Evolutionary conservation across 2,888 invertebrate species (phyloP), one percentile per base, ranked within the genome.

Genomic region (Pasiphila rectangulata): DNA sequence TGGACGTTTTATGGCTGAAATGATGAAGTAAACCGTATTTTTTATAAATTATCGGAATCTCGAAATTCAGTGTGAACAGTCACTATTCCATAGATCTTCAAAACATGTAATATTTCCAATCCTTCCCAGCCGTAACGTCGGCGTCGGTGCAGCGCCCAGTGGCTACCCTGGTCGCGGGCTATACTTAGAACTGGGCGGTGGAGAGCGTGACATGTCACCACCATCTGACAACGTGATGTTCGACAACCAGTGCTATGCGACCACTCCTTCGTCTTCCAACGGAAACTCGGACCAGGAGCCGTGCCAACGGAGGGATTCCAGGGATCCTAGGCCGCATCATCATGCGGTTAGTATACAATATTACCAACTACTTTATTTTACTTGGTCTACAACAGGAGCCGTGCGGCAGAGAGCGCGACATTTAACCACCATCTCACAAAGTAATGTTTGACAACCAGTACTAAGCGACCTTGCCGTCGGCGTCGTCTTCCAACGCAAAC

Each of bases 211-310:
- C 70, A 75, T 91, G 43, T 96, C 96, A 1, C 97, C 97, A 41
- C 96, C 97, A 2, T 97, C 97, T 38, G 97, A 97, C 84, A 96
- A 96, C 83, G 96, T 96, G 57, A 94, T 96, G 90, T 97, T 97
- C 80, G 97, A 97, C 91, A 96, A 97, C 90, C 96, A 96, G 79
- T 97, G 97, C 89, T 97, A 97, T 84, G 97, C 97, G 20, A 97
- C 97, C 29, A 97, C 97, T 24, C 97, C 97, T 9, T 96, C 96
- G 68, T 96, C 97, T 40, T 96, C 96, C 73, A 96, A 96, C 72
- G 96, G 96, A 45, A 96, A 96, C 86, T 96, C 95, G 21, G 96
- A 96, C 81, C 94, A 95, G 80, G 96, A 96, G 75, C 92, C 94
- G 13, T 92, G 88, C 48, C 91, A 91, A 57, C 89, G 93, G 4